A percentile compares a stretch with the other conserved stretches of the same genome.
phyloP scores from a whole-genome alignment of 53 echinoderm and acorn worm species.

The Mesocentrotus franciscanus region DNA sequence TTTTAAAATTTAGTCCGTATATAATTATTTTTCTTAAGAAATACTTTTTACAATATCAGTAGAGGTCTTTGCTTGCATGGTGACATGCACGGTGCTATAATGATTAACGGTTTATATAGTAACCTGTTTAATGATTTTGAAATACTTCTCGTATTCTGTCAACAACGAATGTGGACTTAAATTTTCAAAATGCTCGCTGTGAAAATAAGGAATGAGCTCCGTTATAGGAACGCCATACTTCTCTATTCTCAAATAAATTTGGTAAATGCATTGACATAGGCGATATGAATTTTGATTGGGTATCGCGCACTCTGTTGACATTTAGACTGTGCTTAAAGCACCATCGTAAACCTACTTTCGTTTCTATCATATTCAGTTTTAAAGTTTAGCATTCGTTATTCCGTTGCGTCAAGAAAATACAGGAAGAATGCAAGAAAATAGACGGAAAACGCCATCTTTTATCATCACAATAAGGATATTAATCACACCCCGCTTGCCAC shows the following conservation, averaged over 20 bases:
- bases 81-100: no score
- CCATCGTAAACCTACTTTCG: background rate
- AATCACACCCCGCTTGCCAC: constrained; percentile 35
- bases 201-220: background rate
- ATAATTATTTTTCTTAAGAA: no score
- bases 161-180: no score
- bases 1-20: no score
- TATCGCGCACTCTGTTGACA: constrained; percentile 23
- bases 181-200: no score
- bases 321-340: constrained; percentile 12
- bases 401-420: constrained; percentile 23
- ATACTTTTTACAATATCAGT: no score
- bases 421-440: constrained; percentile 9
- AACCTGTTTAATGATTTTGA: no score
- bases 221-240: background rate
- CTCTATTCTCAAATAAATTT: background rate
- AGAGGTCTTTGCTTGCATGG: no score
- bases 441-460: constrained; percentile 9
- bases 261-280: background rate
- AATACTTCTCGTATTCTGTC: no score
- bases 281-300: constrained; percentile 22
- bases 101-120: no score
- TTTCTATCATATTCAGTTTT: background rate
- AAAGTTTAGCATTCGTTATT: background rate
- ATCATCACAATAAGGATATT: constrained; percentile 9